Conservation (phyloP, 2,888 invertebrate species). For the Alsophila aescularia region DNA sequence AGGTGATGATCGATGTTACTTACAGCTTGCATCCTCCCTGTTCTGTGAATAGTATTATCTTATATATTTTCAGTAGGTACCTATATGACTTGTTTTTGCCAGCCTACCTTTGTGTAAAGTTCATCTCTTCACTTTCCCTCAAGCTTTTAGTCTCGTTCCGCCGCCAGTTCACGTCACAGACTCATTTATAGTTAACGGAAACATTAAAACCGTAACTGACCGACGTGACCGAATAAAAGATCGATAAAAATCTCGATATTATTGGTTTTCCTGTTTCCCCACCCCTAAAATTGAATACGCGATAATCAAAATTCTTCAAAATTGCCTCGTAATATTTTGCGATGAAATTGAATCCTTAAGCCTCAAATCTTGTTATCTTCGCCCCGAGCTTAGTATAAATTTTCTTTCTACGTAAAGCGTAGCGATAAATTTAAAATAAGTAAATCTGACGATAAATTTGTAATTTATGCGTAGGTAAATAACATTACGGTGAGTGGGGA, state of each 20-base stretch:
- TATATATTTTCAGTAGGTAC: too few species aligned
- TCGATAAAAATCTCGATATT: background rate
- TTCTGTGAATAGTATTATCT: too few species aligned
- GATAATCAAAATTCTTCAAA: slow-evolving; percentile 28
- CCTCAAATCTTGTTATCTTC: slow-evolving; percentile 27
- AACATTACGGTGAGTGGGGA: background rate
- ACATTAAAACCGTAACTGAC: too few species aligned
- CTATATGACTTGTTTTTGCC: too few species aligned
- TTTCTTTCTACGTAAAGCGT: slow-evolving; percentile 14
- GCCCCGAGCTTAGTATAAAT: slow-evolving; percentile 13
- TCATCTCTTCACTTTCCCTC: too few species aligned
- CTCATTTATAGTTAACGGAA: too few species aligned
- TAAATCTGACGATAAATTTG: slow-evolving; percentile 6
- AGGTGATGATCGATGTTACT: too few species aligned
- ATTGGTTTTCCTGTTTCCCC: background rate
- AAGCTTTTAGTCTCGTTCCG: too few species aligned
- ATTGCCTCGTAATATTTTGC: slow-evolving; percentile 30
- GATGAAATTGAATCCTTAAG: slow-evolving; percentile 30
- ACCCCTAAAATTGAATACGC: slow-evolving; percentile 16
- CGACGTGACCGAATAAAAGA: background rate
- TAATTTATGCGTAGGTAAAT: slow-evolving; percentile 1
- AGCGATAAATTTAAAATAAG: slow-evolving; percentile 14
- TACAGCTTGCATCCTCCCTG: too few species aligned
- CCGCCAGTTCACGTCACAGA: too few species aligned
- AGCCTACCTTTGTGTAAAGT: too few species aligned